Evolutionary conservation across 2,113 vertebrate species (phyloP), one percentile per base, ranked within the genome.

Genomic region (Arizona elegans): DNA sequence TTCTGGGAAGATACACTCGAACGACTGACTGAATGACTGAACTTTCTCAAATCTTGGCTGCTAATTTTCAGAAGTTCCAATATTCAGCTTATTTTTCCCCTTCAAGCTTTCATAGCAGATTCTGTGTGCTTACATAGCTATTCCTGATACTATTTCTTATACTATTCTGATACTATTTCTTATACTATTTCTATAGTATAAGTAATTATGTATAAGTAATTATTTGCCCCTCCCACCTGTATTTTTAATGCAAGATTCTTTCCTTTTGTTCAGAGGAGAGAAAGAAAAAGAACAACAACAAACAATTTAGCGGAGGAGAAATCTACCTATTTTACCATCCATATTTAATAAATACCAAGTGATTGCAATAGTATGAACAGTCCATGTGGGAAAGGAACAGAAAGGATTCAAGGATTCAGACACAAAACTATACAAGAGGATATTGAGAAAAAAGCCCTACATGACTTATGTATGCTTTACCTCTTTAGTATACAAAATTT

Each of bases 41-140:
- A 94, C 43, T 85, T 47, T 81, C 1, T n/a, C 81, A 90, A 56
- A 92, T 70, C 86, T 93, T 93, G 85, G 93, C 55, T 95, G 88
- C 81, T 87, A 92, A 33, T 0, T 53, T 91, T 56, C 59, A 92
- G 75, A 93, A 62, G 58, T 88, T 75, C 8, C 21, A 88, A 88
- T 87, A 29, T 55, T 94, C n/a, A 75, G 59, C 21, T 93, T 90
- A 86, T 90, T 92, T 94, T 92, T 88, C 92, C 92, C 75, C 33
- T 13, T 29, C 38, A 33, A 92, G 65, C n/a, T 29, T 81, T 53
- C 11, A 23, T 0, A 94, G 59, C n/a, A 15, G 24, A 90, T 52
- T 86, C 81, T 94, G 33, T 10, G 10, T 75, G 87, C 86, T 26
- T 88, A 56, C 19, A 8, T 93, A 56, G 88, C 43, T 86, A 47